Base-by-base conservation (phyloP, 1,140 invertebrate genomes). In the Augochlora pura region DNA sequence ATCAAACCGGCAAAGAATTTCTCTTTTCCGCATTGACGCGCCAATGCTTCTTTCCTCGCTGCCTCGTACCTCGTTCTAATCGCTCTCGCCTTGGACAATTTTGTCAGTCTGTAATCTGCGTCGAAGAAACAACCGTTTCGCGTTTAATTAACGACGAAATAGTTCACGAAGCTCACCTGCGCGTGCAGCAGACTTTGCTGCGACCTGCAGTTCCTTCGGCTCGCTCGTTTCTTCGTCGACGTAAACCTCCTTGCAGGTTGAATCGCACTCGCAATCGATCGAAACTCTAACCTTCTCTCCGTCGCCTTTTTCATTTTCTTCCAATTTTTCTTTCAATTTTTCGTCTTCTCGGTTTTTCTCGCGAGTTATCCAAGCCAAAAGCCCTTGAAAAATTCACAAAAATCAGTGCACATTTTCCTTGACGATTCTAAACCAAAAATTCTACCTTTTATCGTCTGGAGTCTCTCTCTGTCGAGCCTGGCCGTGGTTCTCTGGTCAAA, bases 31-130 rank as follows among this genome's bases (percentile, higher is more conserved):
- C 23, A 32, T 23, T 23, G 32, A 1, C 38, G 4, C 12, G 25
- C 23, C 2, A 42, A 57, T 2, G 63, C 69, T 8, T 78, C 38
- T 25, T 32, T 42, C 25, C n/a, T 32, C 21, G 57, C 6, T 8
- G 25, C 5, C 16, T 42, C 54, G 6, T 21, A 23, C 12, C 8
- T 67, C 9, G 7, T 7, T n/a, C 42, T 27, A 23, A 25, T 16
- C 5, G 21, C 27, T 60, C 27, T 80, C 2, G 63, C 32, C n/a
- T 52, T 67, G 1, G 65, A 63, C 39, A 63, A 52, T 57, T 69
- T 80, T 18, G 70, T 81, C 4, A 62, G 57, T n/a, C 1, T 71
- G 38, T 32, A 72, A 72, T 64, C 63, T 72, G 25, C 1, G 38
- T 42, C 46, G 18, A 57, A 57, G 6, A 14, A 32, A 57, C 23